Percentiles rank a stretch among this genome's conserved stretches.
phyloP scores from a whole-genome alignment of 2,113 vertebrate species.

The Odobenus rosmarus region DNA sequence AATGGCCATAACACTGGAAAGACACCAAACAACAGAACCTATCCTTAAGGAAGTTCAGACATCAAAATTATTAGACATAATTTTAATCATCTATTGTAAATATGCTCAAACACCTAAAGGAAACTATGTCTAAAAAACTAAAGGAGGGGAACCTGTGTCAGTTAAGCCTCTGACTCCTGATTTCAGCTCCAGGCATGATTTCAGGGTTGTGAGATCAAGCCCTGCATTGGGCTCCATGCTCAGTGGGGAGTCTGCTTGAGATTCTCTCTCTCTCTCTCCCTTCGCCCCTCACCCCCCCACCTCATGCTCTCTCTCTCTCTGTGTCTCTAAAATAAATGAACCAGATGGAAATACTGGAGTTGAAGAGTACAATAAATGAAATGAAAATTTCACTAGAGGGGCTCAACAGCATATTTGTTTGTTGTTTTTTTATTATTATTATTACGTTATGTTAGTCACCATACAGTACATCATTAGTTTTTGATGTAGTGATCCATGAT shows the following conservation, averaged over 20 bases:
- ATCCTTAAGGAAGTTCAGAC: neutral
- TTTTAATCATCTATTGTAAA: neutral
- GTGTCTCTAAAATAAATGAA: neutral
- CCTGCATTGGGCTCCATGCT: neutral
- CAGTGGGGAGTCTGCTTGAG: neutral
- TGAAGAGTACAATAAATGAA: neutral
- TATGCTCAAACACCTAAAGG: neutral
- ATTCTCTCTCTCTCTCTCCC: neutral
- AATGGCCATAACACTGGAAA: neutral
- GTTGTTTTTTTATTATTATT: too few species aligned
- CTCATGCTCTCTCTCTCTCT: neutral
- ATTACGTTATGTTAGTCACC: too few species aligned
- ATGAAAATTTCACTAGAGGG: neutral
- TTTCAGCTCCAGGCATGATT: neutral
- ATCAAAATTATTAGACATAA: neutral
- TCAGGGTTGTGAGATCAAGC: neutral
- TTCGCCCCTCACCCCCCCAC: neutral
- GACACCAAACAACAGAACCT: neutral
- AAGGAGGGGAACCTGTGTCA: neutral
- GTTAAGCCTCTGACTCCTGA: neutral
- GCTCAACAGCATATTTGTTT: neutral
- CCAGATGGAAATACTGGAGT: neutral
- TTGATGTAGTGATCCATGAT: too few species aligned
- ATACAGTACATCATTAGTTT: too few species aligned
- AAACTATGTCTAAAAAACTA: neutral